Evolutionary conservation across 2,888 invertebrate species (phyloP), one percentile per base, ranked within the genome.

Genomic region (Pseudoips prasinana): DNA sequence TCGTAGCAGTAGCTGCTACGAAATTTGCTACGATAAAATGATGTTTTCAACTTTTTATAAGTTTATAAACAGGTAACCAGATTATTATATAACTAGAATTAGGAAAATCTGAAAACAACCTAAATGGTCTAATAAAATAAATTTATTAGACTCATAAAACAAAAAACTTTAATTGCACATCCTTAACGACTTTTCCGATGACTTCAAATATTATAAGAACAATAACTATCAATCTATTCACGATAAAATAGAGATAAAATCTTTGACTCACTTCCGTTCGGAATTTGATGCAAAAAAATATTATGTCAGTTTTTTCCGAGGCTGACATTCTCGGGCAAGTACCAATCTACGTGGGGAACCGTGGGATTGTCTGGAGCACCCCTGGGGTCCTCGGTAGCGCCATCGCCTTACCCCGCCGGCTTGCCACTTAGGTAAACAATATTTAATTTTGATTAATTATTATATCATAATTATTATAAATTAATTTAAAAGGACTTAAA

Each of bases 371-470:
- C 46, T 40, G 34, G 39, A 36, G 51, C 51, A 36, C 54, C 47
- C 50, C 53, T 46, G 58, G 54, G 46, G 40, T 47, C 55, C 50
- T 48, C 70, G 56, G 73, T 73, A 74, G 73, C 63, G 70, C 61
- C 64, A 53, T 41, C 50, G 36, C 30, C 48, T 59, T 61, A 63
- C 62, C 75, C 75, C 57, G 61, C 56, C 42, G 57, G 42, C 64
- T 64, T 64, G 66, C 66, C 75, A 67, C 73, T 72, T 67, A 58
- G 45, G 43, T 58, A 52, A 62, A 56, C 55, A 61, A 58, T 64
- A 64, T 57, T 61, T 62, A 64, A 66, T 64, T 64, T 56, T 56
- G 54, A 61, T 53, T 52, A 55, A 55, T 52, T 50, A 58, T 65
- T 53, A 64, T 64, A 55, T 52, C 49, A 58, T 65, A 54, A 64